Conservation (phyloP, 2,797 vertebrate species). For the Podargus strigoides region DNA sequence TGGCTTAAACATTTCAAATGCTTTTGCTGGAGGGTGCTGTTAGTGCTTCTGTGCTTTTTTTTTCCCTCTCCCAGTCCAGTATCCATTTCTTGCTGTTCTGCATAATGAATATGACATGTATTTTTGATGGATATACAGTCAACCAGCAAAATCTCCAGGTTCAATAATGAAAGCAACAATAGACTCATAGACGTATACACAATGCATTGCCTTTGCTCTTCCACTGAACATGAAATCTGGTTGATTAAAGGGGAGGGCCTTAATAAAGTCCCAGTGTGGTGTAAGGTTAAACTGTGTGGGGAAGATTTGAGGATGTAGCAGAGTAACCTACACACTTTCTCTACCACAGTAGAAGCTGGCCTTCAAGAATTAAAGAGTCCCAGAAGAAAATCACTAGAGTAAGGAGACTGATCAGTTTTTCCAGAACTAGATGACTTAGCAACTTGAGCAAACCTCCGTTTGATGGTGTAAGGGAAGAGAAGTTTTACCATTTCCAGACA, state of each 20-base stretch:
- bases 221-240: neutral
- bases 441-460: neutral
- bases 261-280: neutral
- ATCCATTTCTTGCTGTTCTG: neutral
- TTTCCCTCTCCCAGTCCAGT: neutral
- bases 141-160: neutral
- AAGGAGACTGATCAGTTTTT: neutral
- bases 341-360: neutral
- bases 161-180: neutral
- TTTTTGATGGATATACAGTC: neutral
- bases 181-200: neutral
- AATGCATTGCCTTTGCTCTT: neutral
- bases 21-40: neutral
- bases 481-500: rapidly evolving
- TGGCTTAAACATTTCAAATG: neutral
- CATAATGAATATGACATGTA: neutral
- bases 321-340: neutral
- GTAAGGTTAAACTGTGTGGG: neutral
- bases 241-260: neutral
- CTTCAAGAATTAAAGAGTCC: neutral
- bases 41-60: neutral
- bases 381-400: neutral
- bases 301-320: neutral
- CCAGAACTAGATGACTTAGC: neutral
- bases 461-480: neutral